phyloP scores from a whole-genome alignment of 2,888 invertebrate genomes.

The Caenorhabditis macrosperma region DNA sequence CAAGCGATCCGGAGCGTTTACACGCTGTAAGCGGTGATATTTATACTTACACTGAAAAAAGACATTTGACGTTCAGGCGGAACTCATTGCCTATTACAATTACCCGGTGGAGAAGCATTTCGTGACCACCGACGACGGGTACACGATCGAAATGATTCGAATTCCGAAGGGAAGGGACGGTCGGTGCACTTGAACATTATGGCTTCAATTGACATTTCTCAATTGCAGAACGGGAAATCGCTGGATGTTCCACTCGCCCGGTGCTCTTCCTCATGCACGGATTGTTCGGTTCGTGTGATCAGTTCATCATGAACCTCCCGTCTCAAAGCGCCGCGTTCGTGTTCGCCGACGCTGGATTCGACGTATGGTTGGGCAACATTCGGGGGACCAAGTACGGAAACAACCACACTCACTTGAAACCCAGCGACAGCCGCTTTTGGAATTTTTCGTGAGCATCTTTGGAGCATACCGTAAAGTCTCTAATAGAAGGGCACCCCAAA shows the following conservation, averaged over 20 bases:
- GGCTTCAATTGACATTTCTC: not conserved
- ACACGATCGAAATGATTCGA: conserved; percentile 45
- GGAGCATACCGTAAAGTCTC: no score
- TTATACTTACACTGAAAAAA: not conserved
- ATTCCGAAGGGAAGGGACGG: conserved; percentile 46
- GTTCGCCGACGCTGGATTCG: no score
- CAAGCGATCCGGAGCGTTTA: no score
- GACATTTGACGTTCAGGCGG: not conserved
- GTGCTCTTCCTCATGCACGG: conserved; percentile 53
- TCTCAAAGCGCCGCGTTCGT: conserved; percentile 47
- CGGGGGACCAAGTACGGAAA: conserved; percentile 42
- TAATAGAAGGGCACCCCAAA: no score
- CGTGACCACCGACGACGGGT: conserved; percentile 53
- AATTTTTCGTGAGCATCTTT: conserved; percentile 42
- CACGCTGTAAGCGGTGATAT: not conserved
- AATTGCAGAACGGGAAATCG: conserved; percentile 13
- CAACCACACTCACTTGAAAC: conserved; percentile 22
- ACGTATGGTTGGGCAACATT: conserved; percentile 57
- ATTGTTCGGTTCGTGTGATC: conserved; percentile 16
- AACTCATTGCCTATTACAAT: conserved; percentile 21
- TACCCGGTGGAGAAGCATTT: conserved; percentile 46
- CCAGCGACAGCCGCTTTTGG: conserved; percentile 38
- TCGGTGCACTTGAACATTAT: not conserved
- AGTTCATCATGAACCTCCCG: conserved; percentile 42
- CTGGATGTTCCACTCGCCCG: conserved; percentile 39